Conservation (phyloP, 2,797 vertebrate species). For the Chloroceryle amazona region DNA sequence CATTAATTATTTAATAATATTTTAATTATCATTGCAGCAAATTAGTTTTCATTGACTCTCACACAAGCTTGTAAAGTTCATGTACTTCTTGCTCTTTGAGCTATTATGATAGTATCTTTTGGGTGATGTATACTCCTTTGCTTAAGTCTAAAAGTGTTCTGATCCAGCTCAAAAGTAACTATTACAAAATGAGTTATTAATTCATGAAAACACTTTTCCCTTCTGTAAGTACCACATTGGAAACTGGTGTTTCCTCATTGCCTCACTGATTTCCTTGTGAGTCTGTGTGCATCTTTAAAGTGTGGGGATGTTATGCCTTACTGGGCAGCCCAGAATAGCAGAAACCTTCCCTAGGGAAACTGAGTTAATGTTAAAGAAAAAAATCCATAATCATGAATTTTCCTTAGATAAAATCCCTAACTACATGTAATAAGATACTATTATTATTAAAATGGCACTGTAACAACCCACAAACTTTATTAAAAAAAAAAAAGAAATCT, state of each 20-base stretch:
- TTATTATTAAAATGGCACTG: neutral
- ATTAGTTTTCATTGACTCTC: neutral
- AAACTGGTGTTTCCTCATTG: neutral
- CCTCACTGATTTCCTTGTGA: neutral
- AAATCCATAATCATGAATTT: neutral
- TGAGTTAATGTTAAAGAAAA: neutral
- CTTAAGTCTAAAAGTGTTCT: neutral
- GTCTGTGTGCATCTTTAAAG: neutral
- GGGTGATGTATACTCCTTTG: neutral
- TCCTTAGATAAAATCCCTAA: neutral
- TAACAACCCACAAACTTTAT: neutral
- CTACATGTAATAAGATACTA: neutral
- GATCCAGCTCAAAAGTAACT: neutral
- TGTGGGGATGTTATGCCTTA: rapidly evolving
- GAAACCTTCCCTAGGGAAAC: neutral
- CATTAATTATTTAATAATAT: neutral
- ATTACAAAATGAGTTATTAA: neutral
- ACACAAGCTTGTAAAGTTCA: neutral
- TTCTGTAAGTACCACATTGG: neutral
- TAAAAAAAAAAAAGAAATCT: neutral
- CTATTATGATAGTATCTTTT: neutral
- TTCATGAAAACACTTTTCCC: neutral
- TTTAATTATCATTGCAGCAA: neutral
- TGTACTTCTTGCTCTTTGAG: neutral
- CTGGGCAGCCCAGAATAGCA: neutral